phyloP scores from a whole-genome alignment of 2,888 invertebrate species.

The Hartigia nigra region DNA sequence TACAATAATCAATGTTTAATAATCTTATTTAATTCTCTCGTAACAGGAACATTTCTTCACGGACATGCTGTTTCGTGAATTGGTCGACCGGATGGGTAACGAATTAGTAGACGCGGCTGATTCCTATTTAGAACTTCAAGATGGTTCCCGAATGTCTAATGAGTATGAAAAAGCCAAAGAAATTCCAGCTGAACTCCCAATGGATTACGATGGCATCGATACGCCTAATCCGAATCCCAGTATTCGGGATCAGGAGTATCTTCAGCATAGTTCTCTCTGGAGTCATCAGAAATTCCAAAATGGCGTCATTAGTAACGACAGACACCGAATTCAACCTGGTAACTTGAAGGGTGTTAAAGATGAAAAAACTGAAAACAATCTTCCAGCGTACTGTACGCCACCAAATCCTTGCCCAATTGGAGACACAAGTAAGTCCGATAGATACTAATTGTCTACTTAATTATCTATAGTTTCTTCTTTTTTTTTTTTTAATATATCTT shows the following conservation, averaged over 20 bases:
- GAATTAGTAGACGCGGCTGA: slow-evolving; percentile 77
- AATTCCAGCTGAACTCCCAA: slow-evolving; percentile 61
- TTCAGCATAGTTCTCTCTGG: slow-evolving; percentile 82
- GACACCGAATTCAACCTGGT: slow-evolving; percentile 61
- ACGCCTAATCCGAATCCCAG: slow-evolving; percentile 81
- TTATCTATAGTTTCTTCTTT: too few relatives aligned
- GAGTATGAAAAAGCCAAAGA: slow-evolving; percentile 55
- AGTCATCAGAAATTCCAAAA: slow-evolving; percentile 82
- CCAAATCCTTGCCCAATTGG: slow-evolving; percentile 99
- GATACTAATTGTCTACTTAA: not conserved
- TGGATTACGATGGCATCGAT: slow-evolving; percentile 80
- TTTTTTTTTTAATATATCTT: too few relatives aligned
- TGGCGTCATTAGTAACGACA: slow-evolving; percentile 44
- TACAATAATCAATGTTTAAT: not conserved
- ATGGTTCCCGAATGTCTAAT: slow-evolving; percentile 63
- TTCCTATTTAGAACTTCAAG: slow-evolving; percentile 74
- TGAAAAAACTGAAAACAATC: slow-evolving; percentile 89
- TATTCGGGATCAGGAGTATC: slow-evolving; percentile 86
- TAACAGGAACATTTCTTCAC: slow-evolving; percentile 74
- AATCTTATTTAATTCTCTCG: slow-evolving; percentile 17
- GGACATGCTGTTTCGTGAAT: slow-evolving; percentile 79
- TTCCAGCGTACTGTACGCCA: slow-evolving; percentile 99
- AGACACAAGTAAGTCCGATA: slow-evolving; percentile 75
- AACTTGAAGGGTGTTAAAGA: slow-evolving; percentile 74
- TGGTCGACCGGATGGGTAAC: slow-evolving; percentile 82